Conservation (phyloP, 2,113 vertebrate genomes). For the Panthera leo region DNA sequence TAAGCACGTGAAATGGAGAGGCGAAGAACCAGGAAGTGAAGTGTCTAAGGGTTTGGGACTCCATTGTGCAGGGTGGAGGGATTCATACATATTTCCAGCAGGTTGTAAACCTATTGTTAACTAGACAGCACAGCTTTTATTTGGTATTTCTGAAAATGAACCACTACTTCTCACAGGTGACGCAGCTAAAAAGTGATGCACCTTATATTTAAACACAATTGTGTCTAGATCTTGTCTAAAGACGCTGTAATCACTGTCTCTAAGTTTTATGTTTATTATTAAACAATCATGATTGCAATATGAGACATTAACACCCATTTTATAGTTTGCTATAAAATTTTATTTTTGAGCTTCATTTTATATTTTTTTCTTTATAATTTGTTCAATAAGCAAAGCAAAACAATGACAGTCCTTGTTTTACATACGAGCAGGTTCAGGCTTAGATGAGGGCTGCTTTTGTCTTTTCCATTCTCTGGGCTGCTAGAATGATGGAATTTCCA, state of each 20-base stretch:
- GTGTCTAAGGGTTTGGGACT: too few relatives aligned
- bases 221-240: neutral
- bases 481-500: neutral
- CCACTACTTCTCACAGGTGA: neutral
- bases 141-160: too few relatives aligned
- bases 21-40: too few relatives aligned
- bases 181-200: neutral
- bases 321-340: neutral
- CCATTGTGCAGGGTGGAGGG: too few relatives aligned
- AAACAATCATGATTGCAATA: neutral
- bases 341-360: neutral
- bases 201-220: neutral
- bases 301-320: neutral
- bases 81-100: too few relatives aligned
- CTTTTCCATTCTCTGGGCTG: neutral
- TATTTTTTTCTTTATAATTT: neutral
- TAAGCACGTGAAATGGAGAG: too few relatives aligned
- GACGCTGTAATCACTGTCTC: neutral
- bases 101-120: too few relatives aligned
- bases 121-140: too few relatives aligned
- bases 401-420: neutral
- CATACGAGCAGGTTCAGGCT: neutral
- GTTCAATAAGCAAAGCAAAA: neutral
- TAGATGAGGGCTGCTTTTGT: neutral
- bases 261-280: neutral